Evolutionary conservation across 2,797 vertebrate genomes (phyloP).

Genomic region (Philypnodon macrostomus): DNA sequence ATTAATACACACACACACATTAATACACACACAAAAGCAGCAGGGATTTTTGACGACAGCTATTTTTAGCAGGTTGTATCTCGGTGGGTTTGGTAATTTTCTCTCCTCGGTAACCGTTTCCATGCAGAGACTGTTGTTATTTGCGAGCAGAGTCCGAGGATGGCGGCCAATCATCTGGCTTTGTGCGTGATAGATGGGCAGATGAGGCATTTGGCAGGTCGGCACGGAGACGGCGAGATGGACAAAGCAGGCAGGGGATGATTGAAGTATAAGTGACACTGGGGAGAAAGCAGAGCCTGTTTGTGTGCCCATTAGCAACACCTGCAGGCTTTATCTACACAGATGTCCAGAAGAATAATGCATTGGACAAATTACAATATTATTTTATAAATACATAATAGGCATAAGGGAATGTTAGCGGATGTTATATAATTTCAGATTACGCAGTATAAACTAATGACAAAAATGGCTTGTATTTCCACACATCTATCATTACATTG

Average conservation of each 20-base stretch:
- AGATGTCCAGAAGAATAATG: constrained; percentile 8
- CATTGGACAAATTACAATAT: constrained; percentile 1
- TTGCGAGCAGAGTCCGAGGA: constrained; percentile 55
- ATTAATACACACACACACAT: constrained; percentile 7
- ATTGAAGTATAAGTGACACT: constrained; percentile 33
- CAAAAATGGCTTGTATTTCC: constrained; percentile 38
- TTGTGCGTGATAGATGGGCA: constrained; percentile 61
- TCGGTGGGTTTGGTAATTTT: constrained; percentile 69
- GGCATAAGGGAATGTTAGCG: constrained; percentile 23
- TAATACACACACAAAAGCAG: constrained; percentile 41
- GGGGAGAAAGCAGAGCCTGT: constrained; percentile 15
- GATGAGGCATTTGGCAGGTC: constrained; percentile 39
- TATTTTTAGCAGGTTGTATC: constrained; percentile 74
- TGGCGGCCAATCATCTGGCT: constrained; percentile 62
- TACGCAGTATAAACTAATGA: constrained; percentile 40
- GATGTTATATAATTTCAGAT: constrained; percentile 31
- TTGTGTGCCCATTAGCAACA: constrained; percentile 32
- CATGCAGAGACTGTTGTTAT: constrained; percentile 69
- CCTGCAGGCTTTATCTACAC: constrained; percentile 16
- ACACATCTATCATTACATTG: constrained; percentile 33
- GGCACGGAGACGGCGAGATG: constrained; percentile 17
- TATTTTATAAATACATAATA: constrained; percentile 17
- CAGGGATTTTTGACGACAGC: constrained; percentile 64
- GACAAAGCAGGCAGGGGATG: constrained; percentile 2
- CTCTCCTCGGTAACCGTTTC: constrained; percentile 71